A percentile compares a stretch with the other conserved stretches of the same genome.
These are phyloP conservation scores for Nautilus pompilius DNA, from an alignment of 1,140 invertebrate species.

Conservation along the genomic window DNA sequence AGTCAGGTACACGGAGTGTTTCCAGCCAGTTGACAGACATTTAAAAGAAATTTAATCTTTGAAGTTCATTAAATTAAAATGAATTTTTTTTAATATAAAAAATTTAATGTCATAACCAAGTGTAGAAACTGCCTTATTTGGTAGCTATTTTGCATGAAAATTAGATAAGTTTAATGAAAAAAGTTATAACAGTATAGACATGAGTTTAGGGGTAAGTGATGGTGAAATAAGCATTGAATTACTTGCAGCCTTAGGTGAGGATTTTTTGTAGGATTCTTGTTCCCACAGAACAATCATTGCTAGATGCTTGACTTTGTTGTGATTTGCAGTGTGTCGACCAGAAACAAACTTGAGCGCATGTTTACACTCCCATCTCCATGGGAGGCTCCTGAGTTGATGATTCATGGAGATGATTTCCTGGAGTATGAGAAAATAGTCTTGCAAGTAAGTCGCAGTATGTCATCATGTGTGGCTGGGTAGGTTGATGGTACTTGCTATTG, in stretches of 20 bases:
- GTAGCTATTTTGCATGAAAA: too few relatives aligned
- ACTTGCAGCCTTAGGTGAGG: neutral
- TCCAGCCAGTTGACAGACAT: too few relatives aligned
- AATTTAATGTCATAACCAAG: too few relatives aligned
- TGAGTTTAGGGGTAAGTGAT: too few relatives aligned
- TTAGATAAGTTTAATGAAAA: neutral
- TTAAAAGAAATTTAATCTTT: too few relatives aligned
- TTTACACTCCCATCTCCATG: constrained; percentile 12
- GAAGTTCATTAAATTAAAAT: too few relatives aligned
- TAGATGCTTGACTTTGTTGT: neutral
- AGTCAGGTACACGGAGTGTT: too few relatives aligned
- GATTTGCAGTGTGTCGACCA: constrained; percentile 6
- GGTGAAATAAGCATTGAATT: neutral
- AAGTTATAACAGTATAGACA: neutral
- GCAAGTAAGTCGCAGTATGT: constrained; percentile 11
- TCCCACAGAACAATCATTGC: too few relatives aligned
- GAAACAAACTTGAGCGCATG: constrained; percentile 7
- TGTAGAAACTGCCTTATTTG: too few relatives aligned
- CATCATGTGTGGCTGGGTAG: too few relatives aligned
- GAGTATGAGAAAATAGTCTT: constrained; percentile 1
- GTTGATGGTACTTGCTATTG: too few relatives aligned
- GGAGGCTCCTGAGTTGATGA: constrained; percentile 15
- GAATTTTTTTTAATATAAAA: too few relatives aligned
- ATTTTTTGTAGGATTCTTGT: neutral
- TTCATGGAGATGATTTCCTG: neutral